Base-by-base conservation (phyloP, 2,888 invertebrate genomes). In the Pachydiplax longipennis region DNA sequence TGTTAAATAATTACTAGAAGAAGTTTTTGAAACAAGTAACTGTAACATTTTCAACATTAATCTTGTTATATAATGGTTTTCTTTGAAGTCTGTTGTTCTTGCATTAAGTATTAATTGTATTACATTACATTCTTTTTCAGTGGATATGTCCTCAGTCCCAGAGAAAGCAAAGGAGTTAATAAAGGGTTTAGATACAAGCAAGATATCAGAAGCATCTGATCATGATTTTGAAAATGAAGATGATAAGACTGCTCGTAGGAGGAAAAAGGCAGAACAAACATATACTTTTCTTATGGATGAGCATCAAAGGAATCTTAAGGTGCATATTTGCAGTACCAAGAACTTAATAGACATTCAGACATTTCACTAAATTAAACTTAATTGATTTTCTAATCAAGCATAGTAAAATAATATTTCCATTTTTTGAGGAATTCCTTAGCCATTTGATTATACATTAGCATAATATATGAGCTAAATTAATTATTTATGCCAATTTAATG, bases 231-330 rank as follows among this genome's bases (percentile, higher is more conserved):
- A 87, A n/a, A n/a, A 37, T 35, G 83, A 83, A 58, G 61, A 87
- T 65, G 87, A 87, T 87, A 65, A 65, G 5, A 35, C 35, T 87
- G 87, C 65, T 18, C 12, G 87, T 18, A 65, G 87, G 13, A 87
- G 87, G 37, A 87, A 87, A 40, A 87, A 61, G 61, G 87, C 87
- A 12, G 87, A 87, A n/a, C 58, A 61, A 53, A 37, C 87, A 2
- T 61, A 37, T 37, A 35, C 87, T n/a, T 61, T 87, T 31, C 61
- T 87, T 18, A 37, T 87, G 87, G 87, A 87, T 31, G 87, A 87
- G 22, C 61, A 87, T 61, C 22, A 58, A 87, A 87, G 37, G 65
- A 61, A 87, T 87, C 10, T 61, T 65, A 87, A 61, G 87, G 87
- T n/a, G n/a, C n/a, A n/a, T 61, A 87, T 40, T 13, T 15, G 18